Evolutionary conservation across 2,113 vertebrate genomes (phyloP).

Genomic region (Circaetus gallicus): DNA sequence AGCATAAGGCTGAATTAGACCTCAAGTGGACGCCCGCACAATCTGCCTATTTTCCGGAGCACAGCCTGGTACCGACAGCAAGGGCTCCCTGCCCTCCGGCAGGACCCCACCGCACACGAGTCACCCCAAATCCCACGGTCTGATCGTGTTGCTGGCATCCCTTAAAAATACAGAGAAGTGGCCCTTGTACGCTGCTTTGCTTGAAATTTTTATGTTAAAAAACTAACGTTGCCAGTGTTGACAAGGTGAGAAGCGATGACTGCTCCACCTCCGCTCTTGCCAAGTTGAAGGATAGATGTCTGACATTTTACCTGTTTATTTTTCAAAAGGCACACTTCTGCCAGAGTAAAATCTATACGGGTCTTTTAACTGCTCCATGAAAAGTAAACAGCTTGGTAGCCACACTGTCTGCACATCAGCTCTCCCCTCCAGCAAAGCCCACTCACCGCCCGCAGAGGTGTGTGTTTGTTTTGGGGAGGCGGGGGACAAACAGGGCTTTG

Average conservation of each 20-base stretch:
- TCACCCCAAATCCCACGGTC: background rate
- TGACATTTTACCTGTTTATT: background rate
- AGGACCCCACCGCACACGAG: background rate
- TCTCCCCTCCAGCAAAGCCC: background rate
- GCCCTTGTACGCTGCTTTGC: background rate
- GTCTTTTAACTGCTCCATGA: background rate
- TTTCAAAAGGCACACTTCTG: background rate
- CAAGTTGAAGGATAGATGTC: background rate
- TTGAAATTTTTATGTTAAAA: background rate
- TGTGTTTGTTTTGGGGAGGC: background rate
- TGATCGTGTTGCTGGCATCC: background rate
- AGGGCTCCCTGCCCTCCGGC: background rate
- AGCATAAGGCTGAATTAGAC: background rate
- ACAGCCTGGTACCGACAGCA: background rate
- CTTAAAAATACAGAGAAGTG: background rate
- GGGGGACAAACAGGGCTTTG: background rate
- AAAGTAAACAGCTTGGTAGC: constrained; percentile 30
- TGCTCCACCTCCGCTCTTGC: background rate
- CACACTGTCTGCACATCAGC: background rate
- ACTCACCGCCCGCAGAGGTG: background rate
- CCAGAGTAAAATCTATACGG: background rate
- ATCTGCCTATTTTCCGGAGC: background rate
- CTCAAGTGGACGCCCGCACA: background rate
- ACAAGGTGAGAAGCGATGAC: background rate
- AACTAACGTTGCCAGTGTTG: background rate